These are phyloP conservation scores for Puma concolor DNA, from an alignment of 2,113 vertebrate species.

Conservation along the genomic window DNA sequence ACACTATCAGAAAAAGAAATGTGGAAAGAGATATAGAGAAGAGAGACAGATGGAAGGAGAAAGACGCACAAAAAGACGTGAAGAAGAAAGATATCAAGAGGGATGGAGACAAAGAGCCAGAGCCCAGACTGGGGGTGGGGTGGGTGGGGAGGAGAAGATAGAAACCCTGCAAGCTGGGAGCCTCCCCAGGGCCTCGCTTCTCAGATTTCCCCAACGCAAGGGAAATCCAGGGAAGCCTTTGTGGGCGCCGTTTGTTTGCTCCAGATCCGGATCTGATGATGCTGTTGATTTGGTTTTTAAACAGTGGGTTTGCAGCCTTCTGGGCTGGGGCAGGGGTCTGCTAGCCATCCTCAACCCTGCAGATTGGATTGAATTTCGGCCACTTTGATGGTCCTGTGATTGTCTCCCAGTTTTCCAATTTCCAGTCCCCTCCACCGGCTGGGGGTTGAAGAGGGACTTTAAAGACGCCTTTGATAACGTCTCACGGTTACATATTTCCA, in stretches of 20 bases:
- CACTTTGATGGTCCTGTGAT: slow-evolving; percentile 81
- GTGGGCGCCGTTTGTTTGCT: slow-evolving; percentile 76
- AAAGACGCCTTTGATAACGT: slow-evolving; percentile 80
- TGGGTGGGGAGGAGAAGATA: neutral
- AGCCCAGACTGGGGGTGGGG: neutral
- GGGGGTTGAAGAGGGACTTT: slow-evolving; percentile 73
- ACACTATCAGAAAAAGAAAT: neutral
- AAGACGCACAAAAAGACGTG: neutral
- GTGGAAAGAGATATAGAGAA: neutral
- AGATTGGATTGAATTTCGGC: slow-evolving; percentile 80
- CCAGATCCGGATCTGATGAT: slow-evolving; percentile 74
- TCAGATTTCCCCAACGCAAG: slow-evolving; percentile 73
- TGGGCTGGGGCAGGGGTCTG: slow-evolving; percentile 70
- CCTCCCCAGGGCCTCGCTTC: slow-evolving; percentile 67
- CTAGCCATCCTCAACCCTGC: slow-evolving; percentile 74
- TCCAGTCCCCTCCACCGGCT: slow-evolving; percentile 64
- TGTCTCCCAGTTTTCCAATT: slow-evolving; percentile 78
- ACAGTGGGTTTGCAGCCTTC: slow-evolving; percentile 74
- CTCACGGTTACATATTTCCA: slow-evolving; percentile 80
- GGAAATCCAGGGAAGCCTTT: slow-evolving; percentile 72
- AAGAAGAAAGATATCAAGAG: neutral
- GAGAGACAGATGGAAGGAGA: neutral
- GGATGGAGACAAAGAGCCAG: slow-evolving; percentile 13
- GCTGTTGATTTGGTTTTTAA: slow-evolving; percentile 77
- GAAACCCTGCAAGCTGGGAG: neutral